A percentile compares a stretch with the other conserved stretches of the same genome.
Evolutionary conservation across 2,888 invertebrate genomes (phyloP).

Genomic region (Napeogenes inachia): DNA sequence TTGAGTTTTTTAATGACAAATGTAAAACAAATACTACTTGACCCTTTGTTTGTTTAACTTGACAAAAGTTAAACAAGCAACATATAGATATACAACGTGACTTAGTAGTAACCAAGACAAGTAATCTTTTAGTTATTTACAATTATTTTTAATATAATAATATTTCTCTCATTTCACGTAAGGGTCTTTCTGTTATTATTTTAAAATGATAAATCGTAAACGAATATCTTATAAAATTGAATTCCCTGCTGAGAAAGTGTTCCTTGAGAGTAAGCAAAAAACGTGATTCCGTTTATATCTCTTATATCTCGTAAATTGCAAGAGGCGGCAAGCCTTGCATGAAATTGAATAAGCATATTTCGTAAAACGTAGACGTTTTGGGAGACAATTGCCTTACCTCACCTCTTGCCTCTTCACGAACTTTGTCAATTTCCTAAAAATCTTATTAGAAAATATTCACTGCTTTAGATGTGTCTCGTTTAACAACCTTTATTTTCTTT

Average conservation of each 20-base stretch:
- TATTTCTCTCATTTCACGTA: not conserved
- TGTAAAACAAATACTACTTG: slow-evolving; percentile 36
- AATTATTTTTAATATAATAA: not conserved
- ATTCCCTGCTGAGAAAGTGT: slow-evolving; percentile 75
- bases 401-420: slow-evolving; percentile 74
- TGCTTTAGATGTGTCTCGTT: slow-evolving; percentile 53
- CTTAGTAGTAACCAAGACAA: too few relatives aligned
- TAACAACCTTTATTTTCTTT: slow-evolving; percentile 17
- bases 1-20: slow-evolving; percentile 66
- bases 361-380: slow-evolving; percentile 77
- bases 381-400: slow-evolving; percentile 78
- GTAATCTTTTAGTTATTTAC: too few relatives aligned
- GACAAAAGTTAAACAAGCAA: not conserved
- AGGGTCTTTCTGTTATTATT: slow-evolving; percentile 14
- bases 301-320: slow-evolving; percentile 78
- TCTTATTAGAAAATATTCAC: slow-evolving; percentile 69
- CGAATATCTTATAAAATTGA: slow-evolving; percentile 55
- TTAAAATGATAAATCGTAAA: slow-evolving; percentile 34
- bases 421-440: slow-evolving; percentile 75
- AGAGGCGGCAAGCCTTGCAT: slow-evolving; percentile 78
- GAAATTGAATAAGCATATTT: slow-evolving; percentile 79
- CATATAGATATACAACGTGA: too few relatives aligned
- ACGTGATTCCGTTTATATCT: slow-evolving; percentile 78
- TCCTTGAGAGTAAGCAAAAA: slow-evolving; percentile 78
- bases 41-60: slow-evolving; percentile 28